A percentile compares a stretch with the other conserved stretches of the same genome.
Conservation (phyloP, 53 echinoderm and acorn worm genomes). For the Glandiceps talaboti region DNA sequence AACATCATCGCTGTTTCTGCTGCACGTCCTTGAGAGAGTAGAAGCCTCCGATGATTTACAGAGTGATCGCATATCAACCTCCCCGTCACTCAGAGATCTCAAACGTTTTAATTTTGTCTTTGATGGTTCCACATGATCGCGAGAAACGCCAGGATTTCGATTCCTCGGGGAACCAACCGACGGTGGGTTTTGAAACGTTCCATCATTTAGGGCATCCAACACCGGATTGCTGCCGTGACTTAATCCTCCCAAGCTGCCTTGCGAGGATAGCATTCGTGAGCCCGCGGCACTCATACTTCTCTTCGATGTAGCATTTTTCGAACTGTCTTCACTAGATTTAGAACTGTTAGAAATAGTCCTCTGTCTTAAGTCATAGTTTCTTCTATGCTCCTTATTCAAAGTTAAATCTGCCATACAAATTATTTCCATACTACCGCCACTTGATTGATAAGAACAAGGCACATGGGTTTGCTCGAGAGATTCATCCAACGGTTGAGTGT, state of each 20-base stretch:
- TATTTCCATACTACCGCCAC: neutral
- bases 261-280: neutral
- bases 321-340: neutral
- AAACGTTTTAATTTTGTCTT: neutral
- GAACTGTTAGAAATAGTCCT: neutral
- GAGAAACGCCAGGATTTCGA: neutral
- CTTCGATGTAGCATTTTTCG: neutral
- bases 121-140: neutral
- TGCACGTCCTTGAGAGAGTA: neutral
- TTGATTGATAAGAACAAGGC: too few species aligned
- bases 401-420: neutral
- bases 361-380: neutral
- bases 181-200: neutral
- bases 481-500: neutral
- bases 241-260: neutral
- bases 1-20: neutral
- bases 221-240: neutral
- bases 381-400: neutral
- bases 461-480: neutral
- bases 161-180: neutral
- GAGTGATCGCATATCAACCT: neutral
- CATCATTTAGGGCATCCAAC: neutral
- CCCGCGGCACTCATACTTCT: neutral
- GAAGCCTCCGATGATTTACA: neutral
- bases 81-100: neutral